A percentile compares a stretch with the other conserved stretches of the same genome.
Evolutionary conservation across 2,113 vertebrate genomes (phyloP).

Genomic region (Campylomormyrus tamandua): DNA sequence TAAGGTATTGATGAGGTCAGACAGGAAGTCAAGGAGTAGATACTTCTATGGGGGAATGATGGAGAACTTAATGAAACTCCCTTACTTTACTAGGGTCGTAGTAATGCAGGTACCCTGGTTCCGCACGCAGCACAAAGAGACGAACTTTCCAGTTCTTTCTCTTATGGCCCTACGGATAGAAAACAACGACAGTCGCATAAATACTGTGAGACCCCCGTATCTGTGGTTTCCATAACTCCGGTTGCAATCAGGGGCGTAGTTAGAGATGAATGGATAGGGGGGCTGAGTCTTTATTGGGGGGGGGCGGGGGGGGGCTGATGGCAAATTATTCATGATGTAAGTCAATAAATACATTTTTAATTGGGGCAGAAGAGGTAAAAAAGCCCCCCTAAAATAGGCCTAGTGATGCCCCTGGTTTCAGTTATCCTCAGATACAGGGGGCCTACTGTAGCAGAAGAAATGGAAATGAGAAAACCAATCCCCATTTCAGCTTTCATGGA

Average conservation of each 20-base stretch:
- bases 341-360: too few relatives aligned
- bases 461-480: background rate
- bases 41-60: background rate
- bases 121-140: conserved; percentile 81
- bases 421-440: background rate
- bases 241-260: too few relatives aligned
- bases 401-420: background rate
- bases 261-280: too few relatives aligned
- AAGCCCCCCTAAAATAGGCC: too few relatives aligned
- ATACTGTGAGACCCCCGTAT: background rate
- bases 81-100: conserved; percentile 84
- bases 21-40: conserved; percentile 35
- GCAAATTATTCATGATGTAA: too few relatives aligned
- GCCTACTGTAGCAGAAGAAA: background rate
- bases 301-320: too few relatives aligned
- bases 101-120: conserved; percentile 86
- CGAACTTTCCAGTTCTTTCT: conserved; percentile 97
- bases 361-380: too few relatives aligned
- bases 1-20: conserved; percentile 19
- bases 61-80: background rate
- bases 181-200: conserved; percentile 10
- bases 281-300: too few relatives aligned
- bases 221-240: background rate
- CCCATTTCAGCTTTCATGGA: background rate
- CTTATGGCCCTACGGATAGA: conserved; percentile 73